These are phyloP conservation scores for Suncus etruscus DNA, from an alignment of 2,113 vertebrate genomes.

Conservation along the genomic window DNA sequence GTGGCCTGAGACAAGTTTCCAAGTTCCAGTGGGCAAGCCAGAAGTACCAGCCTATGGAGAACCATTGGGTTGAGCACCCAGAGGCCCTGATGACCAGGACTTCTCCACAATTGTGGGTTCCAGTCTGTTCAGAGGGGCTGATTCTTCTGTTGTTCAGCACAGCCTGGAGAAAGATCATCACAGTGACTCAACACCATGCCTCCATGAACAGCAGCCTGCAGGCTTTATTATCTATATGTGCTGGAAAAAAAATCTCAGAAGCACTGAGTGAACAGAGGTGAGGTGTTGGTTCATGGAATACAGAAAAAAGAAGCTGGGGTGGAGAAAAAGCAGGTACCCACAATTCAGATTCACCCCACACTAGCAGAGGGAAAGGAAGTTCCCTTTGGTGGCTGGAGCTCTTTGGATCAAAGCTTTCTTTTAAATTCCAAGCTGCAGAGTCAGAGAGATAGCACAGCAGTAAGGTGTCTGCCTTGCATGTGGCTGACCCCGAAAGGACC, in stretches of 20 bases:
- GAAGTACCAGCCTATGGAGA: neutral
- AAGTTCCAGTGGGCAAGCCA: neutral
- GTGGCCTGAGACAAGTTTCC: neutral
- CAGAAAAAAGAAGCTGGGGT: neutral
- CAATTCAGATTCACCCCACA: neutral
- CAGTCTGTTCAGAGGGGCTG: neutral
- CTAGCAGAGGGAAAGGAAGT: neutral
- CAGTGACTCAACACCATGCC: slow-evolving; percentile 59
- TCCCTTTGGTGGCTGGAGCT: neutral
- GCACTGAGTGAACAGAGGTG: neutral
- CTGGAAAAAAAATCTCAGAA: neutral
- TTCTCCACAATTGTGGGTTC: neutral
- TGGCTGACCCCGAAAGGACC: too few species aligned
- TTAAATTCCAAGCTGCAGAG: too few species aligned
- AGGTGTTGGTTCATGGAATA: neutral
- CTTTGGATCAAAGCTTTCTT: too few species aligned
- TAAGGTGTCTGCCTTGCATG: too few species aligned
- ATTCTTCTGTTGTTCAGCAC: slow-evolving; percentile 55
- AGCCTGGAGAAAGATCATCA: slow-evolving; percentile 40
- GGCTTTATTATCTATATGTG: neutral
- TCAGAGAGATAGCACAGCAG: too few species aligned
- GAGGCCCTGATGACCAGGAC: neutral
- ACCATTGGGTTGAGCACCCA: neutral
- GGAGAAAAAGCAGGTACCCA: neutral
- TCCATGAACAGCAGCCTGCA: slow-evolving; percentile 15